Percentiles rank a stretch among this genome's conserved stretches.
Evolutionary conservation across 2,888 invertebrate species (phyloP).

Genomic region (Phytoseiulus persimilis): DNA sequence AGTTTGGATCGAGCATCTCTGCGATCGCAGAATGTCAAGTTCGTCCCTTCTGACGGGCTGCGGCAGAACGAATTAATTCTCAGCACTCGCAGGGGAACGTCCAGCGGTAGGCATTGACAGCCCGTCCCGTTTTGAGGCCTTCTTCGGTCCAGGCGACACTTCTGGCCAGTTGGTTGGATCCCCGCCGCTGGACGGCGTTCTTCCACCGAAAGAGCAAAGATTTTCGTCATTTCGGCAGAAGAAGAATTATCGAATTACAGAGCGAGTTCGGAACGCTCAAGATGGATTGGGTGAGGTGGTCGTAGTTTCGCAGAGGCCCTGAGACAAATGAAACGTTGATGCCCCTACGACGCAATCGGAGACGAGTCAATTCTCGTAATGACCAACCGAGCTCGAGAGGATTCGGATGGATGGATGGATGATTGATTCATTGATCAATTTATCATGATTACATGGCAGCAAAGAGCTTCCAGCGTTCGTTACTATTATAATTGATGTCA

Average conservation of each 20-base stretch:
- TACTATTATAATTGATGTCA: background rate
- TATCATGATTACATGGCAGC: background rate
- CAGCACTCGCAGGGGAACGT: background rate
- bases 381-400: background rate
- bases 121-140: background rate
- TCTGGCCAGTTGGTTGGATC: background rate
- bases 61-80: background rate
- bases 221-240: background rate
- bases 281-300: conserved; percentile 5
- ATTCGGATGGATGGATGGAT: background rate
- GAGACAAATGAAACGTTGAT: conserved; percentile 5
- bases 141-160: background rate
- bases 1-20: background rate
- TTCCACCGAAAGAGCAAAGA: background rate
- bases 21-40: no score
- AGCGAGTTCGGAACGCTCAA: background rate
- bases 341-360: background rate
- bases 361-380: conserved; percentile 5
- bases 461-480: background rate
- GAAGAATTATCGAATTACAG: conserved; percentile 5
- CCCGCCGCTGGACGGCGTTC: background rate
- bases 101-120: background rate
- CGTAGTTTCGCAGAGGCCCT: background rate
- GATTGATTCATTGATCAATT: conserved; percentile 5
- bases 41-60: background rate